Evolutionary conservation across 2,113 vertebrate genomes (phyloP).

Genomic region (Callionymus lyra): DNA sequence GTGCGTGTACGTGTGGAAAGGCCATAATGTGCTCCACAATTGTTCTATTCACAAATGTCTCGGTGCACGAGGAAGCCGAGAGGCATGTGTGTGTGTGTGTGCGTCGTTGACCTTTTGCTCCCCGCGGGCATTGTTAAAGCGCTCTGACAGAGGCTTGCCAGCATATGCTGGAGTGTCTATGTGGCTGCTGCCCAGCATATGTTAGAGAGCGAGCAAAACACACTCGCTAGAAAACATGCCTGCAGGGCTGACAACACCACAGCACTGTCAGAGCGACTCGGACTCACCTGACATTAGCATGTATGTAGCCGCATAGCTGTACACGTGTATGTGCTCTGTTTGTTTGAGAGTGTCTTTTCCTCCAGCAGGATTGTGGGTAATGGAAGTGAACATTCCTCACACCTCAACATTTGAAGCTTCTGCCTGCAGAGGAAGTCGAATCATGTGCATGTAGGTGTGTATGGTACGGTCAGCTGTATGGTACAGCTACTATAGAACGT

Average conservation of each 20-base stretch:
- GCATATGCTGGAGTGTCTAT: slow-evolving; percentile 61
- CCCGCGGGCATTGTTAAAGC: slow-evolving; percentile 54
- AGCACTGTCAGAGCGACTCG: slow-evolving; percentile 47
- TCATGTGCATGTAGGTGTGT: slow-evolving; percentile 15
- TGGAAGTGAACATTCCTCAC: slow-evolving; percentile 27
- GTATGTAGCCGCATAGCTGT: slow-evolving; percentile 7
- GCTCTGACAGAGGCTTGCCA: slow-evolving; percentile 54
- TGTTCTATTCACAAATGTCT: slow-evolving; percentile 56
- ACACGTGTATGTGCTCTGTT: not conserved
- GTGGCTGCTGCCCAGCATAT: slow-evolving; percentile 61
- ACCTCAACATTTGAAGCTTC: slow-evolving; percentile 57
- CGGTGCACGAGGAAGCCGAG: slow-evolving; percentile 8
- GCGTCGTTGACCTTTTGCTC: slow-evolving; percentile 56
- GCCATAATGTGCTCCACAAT: slow-evolving; percentile 59
- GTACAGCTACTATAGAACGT: slow-evolving; percentile 17
- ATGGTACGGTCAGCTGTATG: slow-evolving; percentile 17
- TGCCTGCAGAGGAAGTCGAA: slow-evolving; percentile 57
- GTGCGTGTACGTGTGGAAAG: slow-evolving; percentile 44
- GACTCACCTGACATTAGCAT: slow-evolving; percentile 46
- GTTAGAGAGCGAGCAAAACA: slow-evolving; percentile 40
- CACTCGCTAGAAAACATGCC: slow-evolving; percentile 53
- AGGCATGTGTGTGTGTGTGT: slow-evolving; percentile 21
- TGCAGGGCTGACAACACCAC: slow-evolving; percentile 32
- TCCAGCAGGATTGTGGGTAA: slow-evolving; percentile 28
- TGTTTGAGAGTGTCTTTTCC: slow-evolving; percentile 22